A percentile compares a stretch with the other conserved stretches of the same genome.
These are phyloP conservation scores for Climacteris rufus DNA, from an alignment of 2,113 vertebrate species.

Conservation along the genomic window DNA sequence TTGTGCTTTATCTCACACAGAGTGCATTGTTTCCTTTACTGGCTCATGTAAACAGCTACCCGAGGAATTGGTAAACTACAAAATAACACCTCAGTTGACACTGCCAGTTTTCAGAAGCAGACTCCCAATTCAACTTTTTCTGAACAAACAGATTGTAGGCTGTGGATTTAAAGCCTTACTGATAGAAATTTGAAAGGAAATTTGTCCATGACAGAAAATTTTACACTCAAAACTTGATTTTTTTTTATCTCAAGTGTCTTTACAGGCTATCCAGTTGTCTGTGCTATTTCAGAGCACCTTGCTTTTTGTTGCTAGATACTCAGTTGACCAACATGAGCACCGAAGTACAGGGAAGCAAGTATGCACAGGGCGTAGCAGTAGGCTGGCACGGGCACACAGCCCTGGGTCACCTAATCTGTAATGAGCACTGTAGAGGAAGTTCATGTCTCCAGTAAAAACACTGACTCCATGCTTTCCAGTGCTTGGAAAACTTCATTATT, in stretches of 20 bases:
- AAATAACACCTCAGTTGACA: background rate
- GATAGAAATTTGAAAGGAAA: background rate
- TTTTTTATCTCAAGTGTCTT: background rate
- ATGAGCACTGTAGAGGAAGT: fast-evolving
- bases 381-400: background rate
- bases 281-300: background rate
- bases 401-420: background rate
- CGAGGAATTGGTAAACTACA: background rate
- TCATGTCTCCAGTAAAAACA: background rate
- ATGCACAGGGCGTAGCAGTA: background rate
- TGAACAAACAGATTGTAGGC: background rate
- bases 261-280: background rate
- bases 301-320: background rate
- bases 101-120: background rate
- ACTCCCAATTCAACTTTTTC: background rate
- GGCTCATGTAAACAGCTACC: background rate
- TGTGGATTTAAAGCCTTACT: background rate
- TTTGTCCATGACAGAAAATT: background rate
- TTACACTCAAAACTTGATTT: background rate
- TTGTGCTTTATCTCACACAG: background rate
- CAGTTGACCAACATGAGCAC: background rate
- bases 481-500: background rate
- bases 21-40: background rate
- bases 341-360: background rate
- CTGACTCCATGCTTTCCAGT: background rate